phyloP scores from a whole-genome alignment of 1,140 invertebrate species.

The Ips nitidus region DNA sequence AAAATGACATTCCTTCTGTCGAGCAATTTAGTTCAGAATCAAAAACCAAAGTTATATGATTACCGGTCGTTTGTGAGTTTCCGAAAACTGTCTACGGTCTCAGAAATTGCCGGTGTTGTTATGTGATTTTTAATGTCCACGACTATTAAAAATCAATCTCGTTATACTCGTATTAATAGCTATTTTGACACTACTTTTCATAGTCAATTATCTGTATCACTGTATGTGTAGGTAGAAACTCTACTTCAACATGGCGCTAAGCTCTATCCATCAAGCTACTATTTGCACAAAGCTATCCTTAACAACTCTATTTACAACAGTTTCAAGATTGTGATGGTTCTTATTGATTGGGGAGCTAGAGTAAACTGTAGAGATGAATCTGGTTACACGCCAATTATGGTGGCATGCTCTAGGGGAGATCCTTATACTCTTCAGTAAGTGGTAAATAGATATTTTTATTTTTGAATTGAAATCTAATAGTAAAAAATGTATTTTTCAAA shows the following conservation, averaged over 20 bases:
- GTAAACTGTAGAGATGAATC: slow-evolving; percentile 57
- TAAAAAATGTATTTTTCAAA: neutral
- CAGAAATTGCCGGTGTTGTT: too few species aligned
- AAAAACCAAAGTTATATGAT: too few species aligned
- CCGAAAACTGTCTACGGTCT: too few species aligned
- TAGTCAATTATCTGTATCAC: too few species aligned
- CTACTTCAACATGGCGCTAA: slow-evolving; percentile 58
- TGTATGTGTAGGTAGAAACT: slow-evolving; percentile 33
- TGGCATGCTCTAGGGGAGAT: slow-evolving; percentile 61
- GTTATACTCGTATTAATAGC: too few species aligned
- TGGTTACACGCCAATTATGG: slow-evolving; percentile 63
- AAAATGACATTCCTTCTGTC: too few species aligned
- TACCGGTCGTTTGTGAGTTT: too few species aligned
- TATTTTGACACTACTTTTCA: too few species aligned
- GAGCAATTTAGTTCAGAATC: too few species aligned
- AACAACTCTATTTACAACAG: slow-evolving; percentile 49
- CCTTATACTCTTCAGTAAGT: slow-evolving; percentile 54
- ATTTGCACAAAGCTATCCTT: slow-evolving; percentile 59
- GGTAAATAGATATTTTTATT: neutral
- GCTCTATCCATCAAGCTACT: slow-evolving; percentile 58
- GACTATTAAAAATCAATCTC: too few species aligned
- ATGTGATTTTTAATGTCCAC: too few species aligned
- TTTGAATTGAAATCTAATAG: slow-evolving; percentile 3
- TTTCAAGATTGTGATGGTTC: slow-evolving; percentile 54
- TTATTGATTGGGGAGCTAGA: slow-evolving; percentile 56